These are phyloP conservation scores for Mimas tiliae DNA, from an alignment of 2,888 invertebrate species.

Conservation along the genomic window DNA sequence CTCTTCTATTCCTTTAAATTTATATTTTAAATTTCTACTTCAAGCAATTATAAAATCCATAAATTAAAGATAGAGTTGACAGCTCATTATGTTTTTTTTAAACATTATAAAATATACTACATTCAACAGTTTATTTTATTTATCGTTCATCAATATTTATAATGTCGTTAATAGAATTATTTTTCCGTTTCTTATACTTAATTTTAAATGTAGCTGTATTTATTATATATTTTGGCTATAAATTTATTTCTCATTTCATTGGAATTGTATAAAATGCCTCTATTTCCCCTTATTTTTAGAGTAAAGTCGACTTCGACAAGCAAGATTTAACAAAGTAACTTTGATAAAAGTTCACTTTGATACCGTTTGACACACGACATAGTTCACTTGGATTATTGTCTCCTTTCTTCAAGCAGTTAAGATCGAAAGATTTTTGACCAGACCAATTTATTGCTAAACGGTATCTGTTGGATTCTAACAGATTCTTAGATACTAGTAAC, in stretches of 20 bases:
- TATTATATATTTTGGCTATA: neutral
- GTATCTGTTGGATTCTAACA: no score
- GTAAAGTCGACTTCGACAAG: no score
- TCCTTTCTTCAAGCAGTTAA: no score
- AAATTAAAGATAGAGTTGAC: conserved; percentile 13
- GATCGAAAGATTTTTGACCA: no score
- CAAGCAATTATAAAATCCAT: conserved; percentile 16
- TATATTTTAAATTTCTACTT: conserved; percentile 12
- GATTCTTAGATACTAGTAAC: no score
- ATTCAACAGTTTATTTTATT: conserved; percentile 10
- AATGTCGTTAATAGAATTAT: neutral
- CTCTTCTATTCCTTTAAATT: neutral
- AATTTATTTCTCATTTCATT: neutral
- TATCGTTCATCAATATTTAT: neutral
- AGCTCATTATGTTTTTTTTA: conserved; percentile 7
- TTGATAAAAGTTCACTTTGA: no score
- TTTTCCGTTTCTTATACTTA: neutral
- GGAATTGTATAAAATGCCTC: neutral
- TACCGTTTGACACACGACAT: no score
- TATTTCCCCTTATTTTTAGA: no score
- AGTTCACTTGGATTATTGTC: no score
- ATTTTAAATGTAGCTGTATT: neutral
- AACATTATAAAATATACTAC: conserved; percentile 9
- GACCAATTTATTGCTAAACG: no score
- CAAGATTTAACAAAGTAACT: no score